Conservation (phyloP, 2,113 vertebrate species). For the Coptodon bakossiorum region DNA sequence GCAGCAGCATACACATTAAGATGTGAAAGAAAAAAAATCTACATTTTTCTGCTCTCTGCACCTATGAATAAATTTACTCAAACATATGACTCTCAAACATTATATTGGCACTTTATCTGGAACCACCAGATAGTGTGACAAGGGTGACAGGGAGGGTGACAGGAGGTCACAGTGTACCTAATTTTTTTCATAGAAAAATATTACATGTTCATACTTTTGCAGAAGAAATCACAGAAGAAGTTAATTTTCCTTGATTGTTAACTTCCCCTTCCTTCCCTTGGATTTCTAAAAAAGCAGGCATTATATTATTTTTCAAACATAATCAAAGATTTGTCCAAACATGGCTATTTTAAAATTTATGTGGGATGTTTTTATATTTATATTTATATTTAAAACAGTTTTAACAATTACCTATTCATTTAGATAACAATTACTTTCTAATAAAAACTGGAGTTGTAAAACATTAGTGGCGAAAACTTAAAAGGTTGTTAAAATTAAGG, state of each 20-base stretch:
- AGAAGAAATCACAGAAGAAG: background rate
- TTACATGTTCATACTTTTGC: background rate
- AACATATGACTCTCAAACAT: background rate
- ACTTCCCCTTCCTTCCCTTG: background rate
- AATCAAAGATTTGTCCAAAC: background rate
- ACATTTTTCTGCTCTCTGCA: background rate
- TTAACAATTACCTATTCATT: background rate
- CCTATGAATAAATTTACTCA: background rate
- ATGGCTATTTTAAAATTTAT: background rate
- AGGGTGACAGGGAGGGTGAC: background rate
- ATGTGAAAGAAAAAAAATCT: background rate
- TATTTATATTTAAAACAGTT: background rate
- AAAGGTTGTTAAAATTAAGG: background rate
- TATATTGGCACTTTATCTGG: background rate
- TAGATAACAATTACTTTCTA: background rate
- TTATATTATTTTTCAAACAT: background rate
- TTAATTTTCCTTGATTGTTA: background rate
- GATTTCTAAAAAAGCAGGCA: background rate
- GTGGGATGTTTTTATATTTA: background rate
- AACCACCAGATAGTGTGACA: background rate
- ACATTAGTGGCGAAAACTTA: accelerated
- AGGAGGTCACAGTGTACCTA: background rate
- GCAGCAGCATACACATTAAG: background rate
- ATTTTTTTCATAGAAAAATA: background rate
- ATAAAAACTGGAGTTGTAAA: background rate